These are phyloP conservation scores for Desmophyllum pertusum DNA, from an alignment of 92 coral and sea anemone genomes.

Conservation along the genomic window DNA sequence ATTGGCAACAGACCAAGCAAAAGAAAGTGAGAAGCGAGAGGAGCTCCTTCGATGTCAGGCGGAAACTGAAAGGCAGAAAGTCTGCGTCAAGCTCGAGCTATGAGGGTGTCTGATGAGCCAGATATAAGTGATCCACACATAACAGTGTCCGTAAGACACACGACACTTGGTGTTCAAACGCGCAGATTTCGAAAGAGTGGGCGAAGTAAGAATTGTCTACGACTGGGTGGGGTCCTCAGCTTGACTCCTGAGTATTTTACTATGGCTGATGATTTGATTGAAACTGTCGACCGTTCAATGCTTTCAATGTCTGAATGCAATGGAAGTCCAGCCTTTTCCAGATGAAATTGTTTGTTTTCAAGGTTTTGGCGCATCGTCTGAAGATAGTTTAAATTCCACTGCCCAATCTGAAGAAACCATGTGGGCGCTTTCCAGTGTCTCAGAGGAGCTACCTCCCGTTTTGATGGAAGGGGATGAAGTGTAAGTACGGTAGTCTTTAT, in stretches of 20 bases:
- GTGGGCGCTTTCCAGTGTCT: slow-evolving; percentile 14
- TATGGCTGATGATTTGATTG: not conserved
- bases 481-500: slow-evolving; percentile 16
- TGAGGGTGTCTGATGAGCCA: slow-evolving; percentile 33
- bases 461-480: slow-evolving; percentile 23
- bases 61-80: slow-evolving; percentile 22
- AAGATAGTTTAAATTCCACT: not conserved
- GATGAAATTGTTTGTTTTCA: slow-evolving; percentile 29
- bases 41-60: slow-evolving; percentile 23
- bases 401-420: slow-evolving; percentile 1
- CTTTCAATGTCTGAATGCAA: slow-evolving; percentile 11
- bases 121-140: slow-evolving; percentile 4
- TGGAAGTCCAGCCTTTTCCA: slow-evolving; percentile 14
- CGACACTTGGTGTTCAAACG: slow-evolving; percentile 24
- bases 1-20: slow-evolving; percentile 4
- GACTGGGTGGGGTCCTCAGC: slow-evolving; percentile 40
- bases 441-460: slow-evolving; percentile 24
- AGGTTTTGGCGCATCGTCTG: slow-evolving; percentile 20
- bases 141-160: slow-evolving; percentile 30
- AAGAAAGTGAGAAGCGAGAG: slow-evolving; percentile 12
- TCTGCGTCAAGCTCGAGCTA: slow-evolving; percentile 36
- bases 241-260: slow-evolving; percentile 34
- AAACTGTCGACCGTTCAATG: slow-evolving; percentile 3
- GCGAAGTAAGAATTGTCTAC: slow-evolving; percentile 25
- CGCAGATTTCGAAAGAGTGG: slow-evolving; percentile 17